Conservation (phyloP, 2,113 vertebrate species). For the Platycercus adscitus region DNA sequence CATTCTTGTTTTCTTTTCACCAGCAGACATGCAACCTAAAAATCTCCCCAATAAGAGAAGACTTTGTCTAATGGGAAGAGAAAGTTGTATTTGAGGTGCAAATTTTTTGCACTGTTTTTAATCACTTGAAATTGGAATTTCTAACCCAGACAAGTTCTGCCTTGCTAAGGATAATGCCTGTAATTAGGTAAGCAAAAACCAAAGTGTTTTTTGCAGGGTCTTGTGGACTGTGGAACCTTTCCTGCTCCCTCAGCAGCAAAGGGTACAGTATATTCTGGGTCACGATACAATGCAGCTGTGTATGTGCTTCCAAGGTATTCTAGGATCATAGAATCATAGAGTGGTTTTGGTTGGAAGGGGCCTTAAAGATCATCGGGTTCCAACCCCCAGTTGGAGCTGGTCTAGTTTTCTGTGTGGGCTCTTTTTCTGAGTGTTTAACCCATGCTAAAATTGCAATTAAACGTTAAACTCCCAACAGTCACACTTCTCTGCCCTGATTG, state of each 20-base stretch:
- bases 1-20: background rate
- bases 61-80: background rate
- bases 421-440: background rate
- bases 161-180: background rate
- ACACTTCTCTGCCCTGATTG: background rate
- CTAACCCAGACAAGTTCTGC: background rate
- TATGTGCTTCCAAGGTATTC: background rate
- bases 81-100: background rate
- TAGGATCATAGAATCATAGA: too few relatives aligned
- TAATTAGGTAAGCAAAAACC: background rate
- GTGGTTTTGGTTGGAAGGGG: background rate
- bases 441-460: background rate
- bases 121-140: background rate
- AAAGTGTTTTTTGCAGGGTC: rapidly evolving
- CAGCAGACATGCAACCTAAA: background rate
- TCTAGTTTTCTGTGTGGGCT: background rate
- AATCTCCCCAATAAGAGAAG: background rate
- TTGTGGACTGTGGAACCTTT: rapidly evolving
- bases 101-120: background rate
- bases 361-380: background rate
- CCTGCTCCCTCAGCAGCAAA: background rate
- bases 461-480: background rate
- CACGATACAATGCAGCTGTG: background rate
- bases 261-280: background rate
- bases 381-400: background rate